A percentile compares a stretch with the other conserved stretches of the same genome.
These are phyloP conservation scores for Saimiri boliviensis DNA, from an alignment of 2,113 vertebrate species.

Conservation along the genomic window DNA sequence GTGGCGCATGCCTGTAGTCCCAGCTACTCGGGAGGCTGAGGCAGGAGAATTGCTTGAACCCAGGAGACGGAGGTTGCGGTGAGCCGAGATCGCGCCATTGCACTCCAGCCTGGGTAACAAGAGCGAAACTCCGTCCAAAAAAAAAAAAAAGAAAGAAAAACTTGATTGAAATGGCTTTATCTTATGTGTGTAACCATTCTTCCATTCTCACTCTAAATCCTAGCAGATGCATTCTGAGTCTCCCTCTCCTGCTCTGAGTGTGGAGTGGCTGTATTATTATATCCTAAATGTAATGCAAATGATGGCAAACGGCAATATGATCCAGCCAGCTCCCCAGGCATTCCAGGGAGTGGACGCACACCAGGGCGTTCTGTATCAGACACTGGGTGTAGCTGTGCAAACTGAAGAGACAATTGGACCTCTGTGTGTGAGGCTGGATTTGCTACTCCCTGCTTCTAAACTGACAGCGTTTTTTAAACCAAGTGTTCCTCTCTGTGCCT, in stretches of 20 bases:
- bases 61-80: too few species aligned
- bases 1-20: too few species aligned
- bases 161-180: neutral
- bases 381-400: neutral
- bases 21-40: too few species aligned
- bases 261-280: neutral
- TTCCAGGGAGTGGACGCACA: neutral
- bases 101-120: too few species aligned
- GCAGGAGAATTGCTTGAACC: too few species aligned
- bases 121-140: too few species aligned
- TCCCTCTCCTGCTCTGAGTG: neutral
- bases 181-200: neutral
- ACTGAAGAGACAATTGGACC: slow-evolving; percentile 6
- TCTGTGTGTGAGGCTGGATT: slow-evolving; percentile 37
- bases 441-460: neutral
- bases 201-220: neutral
- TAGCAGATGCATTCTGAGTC: neutral
- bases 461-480: neutral
- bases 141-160: too few species aligned
- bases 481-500: neutral
- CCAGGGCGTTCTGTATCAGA: slow-evolving; percentile 8
- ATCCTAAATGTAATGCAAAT: neutral
- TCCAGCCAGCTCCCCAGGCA: neutral
- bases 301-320: neutral
- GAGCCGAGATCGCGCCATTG: too few species aligned